Evolutionary conservation across 2,113 vertebrate genomes (phyloP), one percentile per base, ranked within the genome.

Genomic region (Manacus vitellinus): DNA sequence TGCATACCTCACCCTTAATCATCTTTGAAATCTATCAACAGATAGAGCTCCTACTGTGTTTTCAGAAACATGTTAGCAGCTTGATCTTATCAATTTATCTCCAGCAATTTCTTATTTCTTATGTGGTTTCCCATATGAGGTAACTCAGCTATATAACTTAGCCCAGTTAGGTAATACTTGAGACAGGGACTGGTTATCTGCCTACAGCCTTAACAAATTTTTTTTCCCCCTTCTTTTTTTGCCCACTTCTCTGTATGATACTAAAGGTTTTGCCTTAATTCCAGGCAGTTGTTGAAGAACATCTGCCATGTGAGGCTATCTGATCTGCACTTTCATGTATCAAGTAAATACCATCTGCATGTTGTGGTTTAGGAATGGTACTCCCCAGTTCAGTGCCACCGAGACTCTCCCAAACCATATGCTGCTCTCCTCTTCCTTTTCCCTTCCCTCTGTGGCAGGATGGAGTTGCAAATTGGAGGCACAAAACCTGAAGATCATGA

Each of bases 401-500:
- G 15, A 16, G 17, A 56, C 9, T 46, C 33, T 59, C 14, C 21
- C 19, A 52, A 74, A n/a, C 3, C 4, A 31, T 12, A 11, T 9
- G 19, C 14, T 33, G 2, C 8, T 73, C 7, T 35, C 35, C 9
- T 18, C 22, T 73, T 56, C 30, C 21, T 13, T 3, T 20, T 31
- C 37, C 43, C 27, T 9, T 23, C 43, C 27, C 6, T 14, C 12
- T 51, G 18, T 33, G 51, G 61, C 0, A 0, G 19, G 19, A 43
- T 28, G 22, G 33, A 44, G 10, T 35, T 52, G 27, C 33, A 5
- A 59, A 46, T 17, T 52, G 22, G 23, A 17, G 15, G 44, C 19
- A 52, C 9, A 46, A 67, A 39, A 37, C 12, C 2, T 66, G 15
- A 58, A 24, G 39, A 21, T 33, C 31, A n/a, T 3, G 8, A 19